Evolutionary conservation across 2,113 vertebrate genomes (phyloP).

Genomic region (Corythornis madagascariensis): DNA sequence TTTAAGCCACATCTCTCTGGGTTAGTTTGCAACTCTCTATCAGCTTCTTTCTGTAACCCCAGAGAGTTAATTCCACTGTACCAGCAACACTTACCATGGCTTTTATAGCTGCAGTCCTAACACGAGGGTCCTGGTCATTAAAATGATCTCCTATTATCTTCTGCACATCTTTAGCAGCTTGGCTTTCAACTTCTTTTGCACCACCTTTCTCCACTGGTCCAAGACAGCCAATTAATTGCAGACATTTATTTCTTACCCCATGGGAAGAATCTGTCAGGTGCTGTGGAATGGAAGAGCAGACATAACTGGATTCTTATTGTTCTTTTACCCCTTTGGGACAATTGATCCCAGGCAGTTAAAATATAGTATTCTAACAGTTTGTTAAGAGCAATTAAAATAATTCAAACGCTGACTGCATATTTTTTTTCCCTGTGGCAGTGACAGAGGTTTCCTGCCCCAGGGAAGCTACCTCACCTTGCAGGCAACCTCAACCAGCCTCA

Average conservation of each 20-base stretch:
- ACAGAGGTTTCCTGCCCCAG: neutral
- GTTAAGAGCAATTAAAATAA: neutral
- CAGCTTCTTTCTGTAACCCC: neutral
- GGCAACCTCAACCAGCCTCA: slow-evolving; percentile 88
- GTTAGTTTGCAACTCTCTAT: neutral
- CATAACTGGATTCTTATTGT: accelerated
- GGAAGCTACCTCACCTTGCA: slow-evolving; percentile 84
- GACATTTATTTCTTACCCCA: slow-evolving; percentile 93
- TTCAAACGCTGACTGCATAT: neutral
- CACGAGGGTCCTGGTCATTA: slow-evolving; percentile 92
- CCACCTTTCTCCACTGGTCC: slow-evolving; percentile 83
- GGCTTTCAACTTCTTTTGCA: slow-evolving; percentile 82
- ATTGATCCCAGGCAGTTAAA: neutral
- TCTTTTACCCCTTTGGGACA: neutral
- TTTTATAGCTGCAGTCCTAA: slow-evolving; percentile 94
- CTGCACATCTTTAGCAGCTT: slow-evolving; percentile 84
- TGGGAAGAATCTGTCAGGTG: slow-evolving; percentile 92
- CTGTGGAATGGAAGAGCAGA: slow-evolving; percentile 53
- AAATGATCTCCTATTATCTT: slow-evolving; percentile 95
- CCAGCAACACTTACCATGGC: slow-evolving; percentile 84
- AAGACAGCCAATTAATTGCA: slow-evolving; percentile 92
- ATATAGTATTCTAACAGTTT: neutral
- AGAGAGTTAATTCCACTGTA: neutral
- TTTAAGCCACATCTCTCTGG: neutral
- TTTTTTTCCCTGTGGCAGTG: neutral